phyloP scores from a whole-genome alignment of 2,797 vertebrate species.

The Parambassis ranga region DNA sequence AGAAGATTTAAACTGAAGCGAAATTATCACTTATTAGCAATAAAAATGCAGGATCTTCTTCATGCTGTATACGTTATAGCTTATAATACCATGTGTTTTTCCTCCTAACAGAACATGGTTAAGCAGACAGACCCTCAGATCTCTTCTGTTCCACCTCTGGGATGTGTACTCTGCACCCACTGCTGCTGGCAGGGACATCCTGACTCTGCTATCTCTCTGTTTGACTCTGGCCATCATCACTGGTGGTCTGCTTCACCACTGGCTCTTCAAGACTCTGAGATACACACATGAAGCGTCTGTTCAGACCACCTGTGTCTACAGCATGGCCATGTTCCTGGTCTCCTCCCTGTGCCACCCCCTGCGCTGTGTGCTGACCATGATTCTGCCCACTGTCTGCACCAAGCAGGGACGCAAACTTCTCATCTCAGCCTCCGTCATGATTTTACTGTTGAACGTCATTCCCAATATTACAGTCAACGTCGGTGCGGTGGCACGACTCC shows the following conservation, averaged over 20 bases:
- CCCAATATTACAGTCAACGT: slow-evolving; percentile 87
- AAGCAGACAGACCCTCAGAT: slow-evolving; percentile 24
- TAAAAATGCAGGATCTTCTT: no score
- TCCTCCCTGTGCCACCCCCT: slow-evolving; percentile 85
- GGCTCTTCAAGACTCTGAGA: slow-evolving; percentile 81
- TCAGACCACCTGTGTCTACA: slow-evolving; percentile 63
- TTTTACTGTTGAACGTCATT: slow-evolving; percentile 80
- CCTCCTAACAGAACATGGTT: slow-evolving; percentile 1
- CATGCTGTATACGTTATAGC: no score
- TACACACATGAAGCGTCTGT: slow-evolving; percentile 65
- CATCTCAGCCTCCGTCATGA: slow-evolving; percentile 83
- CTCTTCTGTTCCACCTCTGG: slow-evolving; percentile 74
- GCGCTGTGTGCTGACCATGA: slow-evolving; percentile 88
- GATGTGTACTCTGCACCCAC: slow-evolving; percentile 81
- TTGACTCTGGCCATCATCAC: slow-evolving; percentile 64
- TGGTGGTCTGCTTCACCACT: slow-evolving; percentile 80
- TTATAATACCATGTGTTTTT: neutral
- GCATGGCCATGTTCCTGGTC: slow-evolving; percentile 71
- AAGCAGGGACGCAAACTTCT: slow-evolving; percentile 87
- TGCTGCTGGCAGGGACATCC: slow-evolving; percentile 74
- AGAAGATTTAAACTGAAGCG: no score
- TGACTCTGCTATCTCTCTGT: slow-evolving; percentile 82
- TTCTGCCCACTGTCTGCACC: slow-evolving; percentile 86
- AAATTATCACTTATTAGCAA: no score
- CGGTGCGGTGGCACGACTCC: slow-evolving; percentile 72